Evolutionary conservation across 2,888 invertebrate genomes (phyloP), one percentile per base, ranked within the genome.

Genomic region (Acrobeloides nanus): DNA sequence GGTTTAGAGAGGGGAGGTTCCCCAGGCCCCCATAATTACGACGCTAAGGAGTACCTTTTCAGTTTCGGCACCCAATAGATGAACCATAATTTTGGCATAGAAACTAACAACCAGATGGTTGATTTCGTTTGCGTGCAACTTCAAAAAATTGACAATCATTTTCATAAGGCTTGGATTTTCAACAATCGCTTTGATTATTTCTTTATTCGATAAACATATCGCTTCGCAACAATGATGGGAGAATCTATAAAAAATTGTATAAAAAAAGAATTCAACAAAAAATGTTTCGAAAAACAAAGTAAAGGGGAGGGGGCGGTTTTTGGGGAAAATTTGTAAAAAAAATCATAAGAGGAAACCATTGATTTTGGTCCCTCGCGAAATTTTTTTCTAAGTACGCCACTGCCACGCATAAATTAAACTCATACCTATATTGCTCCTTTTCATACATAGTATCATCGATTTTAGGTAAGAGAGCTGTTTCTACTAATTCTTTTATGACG

Each of bases 91-190:
- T 25, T 45, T 57, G 20, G 41, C 35, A 37, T 46, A 53, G 48
- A 53, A 53, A 29, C 55, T 53, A 23, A 46, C 53, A 21, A 33
- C 29, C n/a, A 53, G 33, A 26, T 57, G 53, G 33, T 52, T 53
- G 24, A 53, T 33, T 7, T 17, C 26, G 4, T n/a, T 20, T 5
- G 37, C 26, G 6, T 53, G 24, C 10, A 17, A 26, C 10, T 26
- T 27, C 23, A 53, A 32, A 25, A 53, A 53, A 8, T 8, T 18
- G n/a, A 38, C 32, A n/a, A 55, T 23, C 18, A 27, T 26, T 10
- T 21, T 26, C 17, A 53, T 31, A 8, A 45, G 37, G 15, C 50
- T 47, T 18, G 43, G 37, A 17, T 51, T 32, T 24, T 53, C 51
- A 20, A 55, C 35, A 25, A 48, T 25, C 25, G 50, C 51, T 4